phyloP scores from a whole-genome alignment of 1,140 invertebrate species.

The Ostrea denselamellosa region DNA sequence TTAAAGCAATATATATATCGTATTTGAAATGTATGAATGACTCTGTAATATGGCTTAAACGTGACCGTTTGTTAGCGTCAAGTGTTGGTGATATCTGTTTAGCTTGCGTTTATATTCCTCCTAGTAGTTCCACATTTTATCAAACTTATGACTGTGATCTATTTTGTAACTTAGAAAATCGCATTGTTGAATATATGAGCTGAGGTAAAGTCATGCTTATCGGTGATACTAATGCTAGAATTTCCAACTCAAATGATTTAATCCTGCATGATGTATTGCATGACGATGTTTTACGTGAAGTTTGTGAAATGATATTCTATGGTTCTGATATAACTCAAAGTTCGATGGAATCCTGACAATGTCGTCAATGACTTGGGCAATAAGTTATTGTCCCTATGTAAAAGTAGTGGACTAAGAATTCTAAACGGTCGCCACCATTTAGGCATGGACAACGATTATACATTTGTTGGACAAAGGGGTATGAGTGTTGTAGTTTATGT shows the following conservation, averaged over 20 bases:
- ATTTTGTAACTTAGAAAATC: neutral
- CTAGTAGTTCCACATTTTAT: neutral
- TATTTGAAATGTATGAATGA: neutral
- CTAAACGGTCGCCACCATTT: no score
- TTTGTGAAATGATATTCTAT: no score
- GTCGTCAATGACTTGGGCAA: no score
- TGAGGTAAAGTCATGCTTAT: neutral
- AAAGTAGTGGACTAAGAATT: no score
- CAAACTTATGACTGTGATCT: neutral
- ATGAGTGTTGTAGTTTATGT: slow-evolving; percentile 44
- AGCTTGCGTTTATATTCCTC: neutral
- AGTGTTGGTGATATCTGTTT: neutral
- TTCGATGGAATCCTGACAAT: no score
- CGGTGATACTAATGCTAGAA: neutral
- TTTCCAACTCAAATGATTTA: neutral
- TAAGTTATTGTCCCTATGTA: no score
- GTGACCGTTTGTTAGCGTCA: neutral
- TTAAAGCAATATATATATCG: neutral
- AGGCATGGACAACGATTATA: no score
- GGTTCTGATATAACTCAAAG: no score
- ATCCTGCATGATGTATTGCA: neutral
- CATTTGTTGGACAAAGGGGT: no score
- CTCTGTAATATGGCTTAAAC: neutral
- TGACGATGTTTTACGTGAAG: neutral
- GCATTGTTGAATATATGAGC: neutral